Evolutionary conservation across 2,113 vertebrate genomes (phyloP), one percentile per base, ranked within the genome.

Genomic region (Irena cyanogastra): DNA sequence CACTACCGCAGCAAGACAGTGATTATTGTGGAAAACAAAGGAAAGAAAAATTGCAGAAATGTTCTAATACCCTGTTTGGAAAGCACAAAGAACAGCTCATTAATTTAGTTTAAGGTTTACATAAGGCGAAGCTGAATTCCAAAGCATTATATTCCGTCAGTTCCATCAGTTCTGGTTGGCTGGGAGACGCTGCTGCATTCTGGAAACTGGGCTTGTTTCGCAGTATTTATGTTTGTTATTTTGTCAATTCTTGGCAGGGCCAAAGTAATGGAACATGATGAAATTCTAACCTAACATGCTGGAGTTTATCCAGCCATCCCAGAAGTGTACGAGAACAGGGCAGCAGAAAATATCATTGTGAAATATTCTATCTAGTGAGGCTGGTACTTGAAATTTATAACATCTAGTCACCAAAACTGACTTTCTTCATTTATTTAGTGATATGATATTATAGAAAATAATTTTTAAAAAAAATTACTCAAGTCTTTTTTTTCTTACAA

Each of bases 41-140:
- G 79, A 90, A 94, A 94, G 75, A 92, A 72, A 92, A 80, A 88
- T 74, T 69, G 7, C 37, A 45, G 63, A 85, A 92, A 72, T 53
- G 18, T 63, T 76, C 66, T 72, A 91, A 94, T 80, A 65, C 4
- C 5, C 37, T 49, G 6, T 61, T 90, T 83, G 54, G 50, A 90
- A 90, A 77, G 42, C n/a, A 91, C 11, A 60, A 76, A 79, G 61
- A 76, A 4, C 39, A 90, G 23, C 7, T 88, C 59, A 59, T 93
- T 86, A 77, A 86, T 93, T 93, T 86, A 80, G 44, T 82, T 88
- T 91, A 89, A 91, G 41, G 49, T 93, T 93, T 87, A 31, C 41
- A 41, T 83, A 68, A 78, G 26, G 61, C 45, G 91, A 61, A 93
- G 35, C 20, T 53, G 31, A 59, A 68, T 83, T 95, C 26, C 70